A percentile compares a stretch with the other conserved stretches of the same genome.
phyloP scores from a whole-genome alignment of 2,888 invertebrate genomes.

The Thelaira solivaga region DNA sequence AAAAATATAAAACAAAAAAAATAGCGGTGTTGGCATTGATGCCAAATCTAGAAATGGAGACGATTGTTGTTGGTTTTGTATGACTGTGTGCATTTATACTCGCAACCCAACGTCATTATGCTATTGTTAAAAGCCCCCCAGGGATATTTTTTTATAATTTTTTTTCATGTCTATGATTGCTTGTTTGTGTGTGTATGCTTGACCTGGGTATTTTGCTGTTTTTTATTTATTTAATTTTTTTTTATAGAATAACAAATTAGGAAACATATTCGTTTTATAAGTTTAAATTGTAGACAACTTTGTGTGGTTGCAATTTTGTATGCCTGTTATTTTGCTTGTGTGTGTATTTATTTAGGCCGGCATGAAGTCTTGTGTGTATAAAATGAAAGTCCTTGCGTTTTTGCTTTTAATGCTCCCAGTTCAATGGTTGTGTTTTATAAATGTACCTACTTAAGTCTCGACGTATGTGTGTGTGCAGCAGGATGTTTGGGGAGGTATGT shows the following conservation, averaged over 20 bases:
- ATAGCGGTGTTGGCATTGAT: slow-evolving; percentile 29
- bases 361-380: background rate
- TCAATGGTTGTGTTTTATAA: background rate
- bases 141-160: slow-evolving; percentile 65
- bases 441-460: background rate
- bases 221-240: slow-evolving; percentile 50
- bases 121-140: slow-evolving; percentile 69
- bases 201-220: slow-evolving; percentile 62
- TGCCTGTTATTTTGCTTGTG: background rate
- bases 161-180: slow-evolving; percentile 47
- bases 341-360: background rate
- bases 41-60: slow-evolving; percentile 43
- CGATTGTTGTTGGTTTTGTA: slow-evolving; percentile 38
- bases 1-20: background rate
- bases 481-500: no score
- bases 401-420: slow-evolving; percentile 14
- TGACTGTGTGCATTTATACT: slow-evolving; percentile 50
- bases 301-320: background rate
- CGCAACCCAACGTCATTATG: slow-evolving; percentile 66
- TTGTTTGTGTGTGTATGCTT: slow-evolving; percentile 25
- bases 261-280: slow-evolving; percentile 51
- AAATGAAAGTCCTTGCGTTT: slow-evolving; percentile 40
- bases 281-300: background rate
- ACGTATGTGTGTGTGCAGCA: background rate
- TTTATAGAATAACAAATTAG: slow-evolving; percentile 60